Evolutionary conservation across 2,797 vertebrate species (phyloP), one percentile per base, ranked within the genome.

Genomic region (Oryzias sinensis): DNA sequence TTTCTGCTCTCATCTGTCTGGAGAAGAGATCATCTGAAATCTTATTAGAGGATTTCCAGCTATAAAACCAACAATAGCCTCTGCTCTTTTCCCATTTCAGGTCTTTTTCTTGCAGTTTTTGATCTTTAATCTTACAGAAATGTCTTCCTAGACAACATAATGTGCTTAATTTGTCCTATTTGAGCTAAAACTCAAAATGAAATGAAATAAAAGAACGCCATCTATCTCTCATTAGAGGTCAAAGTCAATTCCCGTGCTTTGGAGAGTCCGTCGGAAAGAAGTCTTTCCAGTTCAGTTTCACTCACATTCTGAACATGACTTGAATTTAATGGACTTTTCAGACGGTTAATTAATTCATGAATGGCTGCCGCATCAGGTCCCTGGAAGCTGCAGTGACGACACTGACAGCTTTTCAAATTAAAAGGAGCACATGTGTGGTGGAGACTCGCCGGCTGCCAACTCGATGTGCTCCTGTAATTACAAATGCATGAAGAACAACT

Each of bases 281-380:
- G 65, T 59, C 42, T 68, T 57, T 59, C 54, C 48, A 7, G 4
- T 66, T 58, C 65, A 53, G 33, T 65, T 74, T 75, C 43, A 43
- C 11, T 43, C 60, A 49, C 51, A 63, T 69, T 61, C 42, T 55
- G 44, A 52, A 59, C 61, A 58, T 67, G 54, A 78, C 69, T 74
- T 74, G 53, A 66, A 72, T 79, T 77, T 79, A 81, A 86, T 81
- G 67, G 73, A 76, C 73, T 72, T 57, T 61, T 68, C 68, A 37
- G 79, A 79, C 87, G 81, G 85, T 80, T 81, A 85, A 85, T 81
- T 71, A 75, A 77, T 85, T 76, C 78, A 63, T 59, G 69, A 69
- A 76, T 51, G 13, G 43, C 33, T 13, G 40, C 62, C 53, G 59
- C 72, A 48, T 77, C 54, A 70, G 56, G 79, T 70, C 64, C 59